phyloP scores from a whole-genome alignment of 2,113 vertebrate species.

The Elephas maximus region DNA sequence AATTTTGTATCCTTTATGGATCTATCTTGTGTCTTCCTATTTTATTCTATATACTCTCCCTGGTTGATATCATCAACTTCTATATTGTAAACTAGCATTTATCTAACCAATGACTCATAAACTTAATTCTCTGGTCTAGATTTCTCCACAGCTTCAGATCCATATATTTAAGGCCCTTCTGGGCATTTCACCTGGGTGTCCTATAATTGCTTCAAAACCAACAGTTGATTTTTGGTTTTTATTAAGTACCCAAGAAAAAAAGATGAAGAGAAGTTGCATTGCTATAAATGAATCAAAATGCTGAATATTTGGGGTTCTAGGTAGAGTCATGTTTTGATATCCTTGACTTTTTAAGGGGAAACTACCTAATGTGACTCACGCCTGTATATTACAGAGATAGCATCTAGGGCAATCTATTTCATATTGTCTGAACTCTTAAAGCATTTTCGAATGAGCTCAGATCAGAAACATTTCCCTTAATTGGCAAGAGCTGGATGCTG shows the following conservation, averaged over 20 bases:
- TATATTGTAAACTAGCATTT: conserved; percentile 2
- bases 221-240: neutral
- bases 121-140: neutral
- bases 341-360: conserved; percentile 16
- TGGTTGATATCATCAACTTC: neutral
- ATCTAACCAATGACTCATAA: neutral
- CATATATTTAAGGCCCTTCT: neutral
- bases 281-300: neutral
- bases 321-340: neutral
- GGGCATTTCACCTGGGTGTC: neutral
- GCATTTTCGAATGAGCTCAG: conserved; percentile 64
- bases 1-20: neutral
- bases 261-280: neutral
- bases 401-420: neutral
- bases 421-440: conserved; percentile 49
- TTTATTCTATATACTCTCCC: neutral
- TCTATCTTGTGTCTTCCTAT: neutral
- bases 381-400: neutral
- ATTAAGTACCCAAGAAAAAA: neutral
- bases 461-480: conserved; percentile 53
- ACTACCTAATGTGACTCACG: conserved; percentile 52
- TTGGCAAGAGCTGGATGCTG: neutral
- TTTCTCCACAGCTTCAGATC: neutral
- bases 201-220: neutral
- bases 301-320: neutral